A percentile compares a stretch with the other conserved stretches of the same genome.
These are phyloP conservation scores for Antheraea assamensis DNA, from an alignment of 2,888 invertebrate species.

Conservation along the genomic window DNA sequence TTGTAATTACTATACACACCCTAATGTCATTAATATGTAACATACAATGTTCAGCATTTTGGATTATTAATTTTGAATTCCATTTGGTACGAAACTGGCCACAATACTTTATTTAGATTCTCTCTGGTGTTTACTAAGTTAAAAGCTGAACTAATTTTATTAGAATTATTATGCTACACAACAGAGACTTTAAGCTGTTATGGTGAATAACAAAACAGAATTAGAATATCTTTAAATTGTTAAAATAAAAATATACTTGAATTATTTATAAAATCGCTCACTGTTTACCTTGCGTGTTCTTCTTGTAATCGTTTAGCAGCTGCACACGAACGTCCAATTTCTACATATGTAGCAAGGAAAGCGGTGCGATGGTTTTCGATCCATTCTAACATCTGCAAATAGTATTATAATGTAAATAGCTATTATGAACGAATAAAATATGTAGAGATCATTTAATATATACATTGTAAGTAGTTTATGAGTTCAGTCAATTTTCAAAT, in stretches of 20 bases:
- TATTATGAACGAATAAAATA: background rate
- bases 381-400: conserved; percentile 96
- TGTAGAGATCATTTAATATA: background rate
- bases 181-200: background rate
- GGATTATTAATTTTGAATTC: background rate
- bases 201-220: background rate
- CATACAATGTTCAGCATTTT: background rate
- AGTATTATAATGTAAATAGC: conserved; percentile 6
- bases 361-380: conserved; percentile 97
- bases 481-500: no score
- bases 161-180: background rate
- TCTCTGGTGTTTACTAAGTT: background rate
- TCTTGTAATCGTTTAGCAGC: conserved; percentile 95
- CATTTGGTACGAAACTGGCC: background rate
- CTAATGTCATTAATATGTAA: background rate
- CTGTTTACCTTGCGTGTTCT: conserved; percentile 89
- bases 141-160: background rate
- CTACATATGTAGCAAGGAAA: conserved; percentile 97
- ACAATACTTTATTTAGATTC: background rate
- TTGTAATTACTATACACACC: background rate
- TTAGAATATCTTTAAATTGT: background rate
- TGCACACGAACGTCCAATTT: conserved; percentile 96
- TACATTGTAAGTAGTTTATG: background rate
- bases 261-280: background rate
- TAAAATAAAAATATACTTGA: background rate